Conservation (phyloP, 1,140 invertebrate species). For the Babylonia areolata region DNA sequence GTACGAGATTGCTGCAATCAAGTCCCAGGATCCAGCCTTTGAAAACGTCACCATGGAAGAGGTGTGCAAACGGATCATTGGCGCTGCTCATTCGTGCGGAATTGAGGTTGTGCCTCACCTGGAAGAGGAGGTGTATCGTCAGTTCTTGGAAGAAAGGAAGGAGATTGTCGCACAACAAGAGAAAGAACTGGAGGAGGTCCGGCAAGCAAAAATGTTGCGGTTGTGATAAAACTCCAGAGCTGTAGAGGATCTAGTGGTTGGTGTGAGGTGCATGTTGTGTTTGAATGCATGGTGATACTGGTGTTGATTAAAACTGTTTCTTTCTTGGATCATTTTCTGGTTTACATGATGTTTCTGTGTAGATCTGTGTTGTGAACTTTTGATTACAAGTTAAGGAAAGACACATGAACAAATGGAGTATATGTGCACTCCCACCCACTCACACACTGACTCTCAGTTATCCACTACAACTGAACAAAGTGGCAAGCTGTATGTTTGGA, state of each 20-base stretch:
- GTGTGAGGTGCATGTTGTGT: no score
- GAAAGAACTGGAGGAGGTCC: slow-evolving; percentile 87
- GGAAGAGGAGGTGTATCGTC: slow-evolving; percentile 87
- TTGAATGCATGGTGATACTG: no score
- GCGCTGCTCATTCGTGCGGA: slow-evolving; percentile 86
- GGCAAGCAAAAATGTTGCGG: slow-evolving; percentile 94
- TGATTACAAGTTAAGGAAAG: no score
- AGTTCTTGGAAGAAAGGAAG: slow-evolving; percentile 89
- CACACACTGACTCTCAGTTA: no score
- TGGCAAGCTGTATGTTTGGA: no score
- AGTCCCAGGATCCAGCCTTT: slow-evolving; percentile 88
- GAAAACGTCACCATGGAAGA: slow-evolving; percentile 83
- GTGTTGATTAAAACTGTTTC: no score
- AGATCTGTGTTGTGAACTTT: no score
- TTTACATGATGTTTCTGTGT: no score
- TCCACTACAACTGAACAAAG: no score
- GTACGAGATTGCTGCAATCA: slow-evolving; percentile 98
- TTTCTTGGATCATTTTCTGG: no score
- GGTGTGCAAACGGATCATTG: slow-evolving; percentile 88
- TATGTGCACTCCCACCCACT: no score
- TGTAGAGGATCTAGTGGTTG: not conserved
- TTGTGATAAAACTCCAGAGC: slow-evolving; percentile 65
- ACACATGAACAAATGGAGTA: no score
- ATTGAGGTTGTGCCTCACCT: slow-evolving; percentile 90
- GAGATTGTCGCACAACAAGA: slow-evolving; percentile 85